A percentile compares a stretch with the other conserved stretches of the same genome.
Conservation (phyloP, 2,888 invertebrate genomes). For the Steinernema scapterisci region DNA sequence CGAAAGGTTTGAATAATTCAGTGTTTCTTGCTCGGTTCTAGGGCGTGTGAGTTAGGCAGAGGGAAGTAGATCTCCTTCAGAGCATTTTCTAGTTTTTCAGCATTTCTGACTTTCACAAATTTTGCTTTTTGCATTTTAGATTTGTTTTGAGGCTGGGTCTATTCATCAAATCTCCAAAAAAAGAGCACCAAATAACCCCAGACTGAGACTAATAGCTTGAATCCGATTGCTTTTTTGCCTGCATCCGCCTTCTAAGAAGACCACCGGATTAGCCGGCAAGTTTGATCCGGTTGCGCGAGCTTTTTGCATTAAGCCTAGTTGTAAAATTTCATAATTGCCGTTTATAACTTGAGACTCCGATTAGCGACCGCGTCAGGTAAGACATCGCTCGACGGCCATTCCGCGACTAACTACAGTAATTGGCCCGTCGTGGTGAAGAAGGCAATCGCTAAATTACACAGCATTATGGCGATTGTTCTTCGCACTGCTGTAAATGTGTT, state of each 20-base stretch:
- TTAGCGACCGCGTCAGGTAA: background rate
- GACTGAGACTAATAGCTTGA: too few relatives aligned
- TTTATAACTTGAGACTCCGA: background rate
- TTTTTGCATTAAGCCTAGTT: background rate
- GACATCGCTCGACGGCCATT: background rate
- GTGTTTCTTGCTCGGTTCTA: background rate
- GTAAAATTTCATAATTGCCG: conserved; percentile 1
- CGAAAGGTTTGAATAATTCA: conserved; percentile 25
- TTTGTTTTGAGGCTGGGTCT: too few relatives aligned
- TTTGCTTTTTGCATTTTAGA: too few relatives aligned
- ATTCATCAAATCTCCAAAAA: too few relatives aligned
- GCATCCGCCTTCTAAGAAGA: background rate
- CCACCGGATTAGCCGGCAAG: conserved; percentile 21
- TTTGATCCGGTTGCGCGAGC: conserved; percentile 28
- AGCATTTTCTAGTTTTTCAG: too few relatives aligned
- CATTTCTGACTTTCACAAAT: too few relatives aligned
- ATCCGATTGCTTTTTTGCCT: too few relatives aligned
- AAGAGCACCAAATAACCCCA: too few relatives aligned
- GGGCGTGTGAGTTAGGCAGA: background rate
- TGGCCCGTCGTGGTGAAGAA: conserved; percentile 6
- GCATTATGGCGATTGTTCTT: conserved; percentile 24
- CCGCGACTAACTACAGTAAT: background rate
- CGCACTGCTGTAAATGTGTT: conserved; percentile 25
- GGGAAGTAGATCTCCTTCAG: too few relatives aligned
- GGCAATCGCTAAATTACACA: conserved; percentile 19